phyloP scores from a whole-genome alignment of 1,140 invertebrate genomes.

The Tribolium madens region DNA sequence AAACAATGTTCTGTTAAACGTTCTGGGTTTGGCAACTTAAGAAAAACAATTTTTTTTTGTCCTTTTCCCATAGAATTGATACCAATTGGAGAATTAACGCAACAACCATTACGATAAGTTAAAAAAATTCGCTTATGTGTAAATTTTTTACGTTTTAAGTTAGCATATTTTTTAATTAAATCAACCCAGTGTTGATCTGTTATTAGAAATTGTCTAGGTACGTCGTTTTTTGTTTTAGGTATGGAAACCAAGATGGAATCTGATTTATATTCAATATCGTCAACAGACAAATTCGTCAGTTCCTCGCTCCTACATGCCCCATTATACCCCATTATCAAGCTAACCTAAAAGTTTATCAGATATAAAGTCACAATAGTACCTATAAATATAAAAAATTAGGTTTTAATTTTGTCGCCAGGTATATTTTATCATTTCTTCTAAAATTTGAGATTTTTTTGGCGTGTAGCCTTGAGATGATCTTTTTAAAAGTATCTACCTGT shows the following conservation, averaged over 20 bases:
- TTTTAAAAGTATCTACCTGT: background rate
- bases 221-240: constrained; percentile 44
- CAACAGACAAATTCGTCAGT: constrained; percentile 49
- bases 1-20: constrained; percentile 55
- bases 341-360: too few species aligned
- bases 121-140: constrained; percentile 30
- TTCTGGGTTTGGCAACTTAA: constrained; percentile 15
- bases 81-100: constrained; percentile 32
- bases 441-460: too few species aligned
- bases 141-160: constrained; percentile 14
- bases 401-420: background rate
- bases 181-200: constrained; percentile 22
- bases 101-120: constrained; percentile 24
- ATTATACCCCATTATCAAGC: constrained; percentile 5
- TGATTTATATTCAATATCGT: constrained; percentile 54
- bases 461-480: background rate
- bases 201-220: constrained; percentile 37
- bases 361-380: too few species aligned
- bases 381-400: too few species aligned
- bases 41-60: constrained; percentile 16
- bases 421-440: too few species aligned
- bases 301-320: constrained; percentile 54
- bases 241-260: constrained; percentile 25
- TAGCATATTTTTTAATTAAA: constrained; percentile 33
- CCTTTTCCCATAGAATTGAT: constrained; percentile 44